Base-by-base conservation (phyloP, 2,797 vertebrate genomes). In the Sciaenops ocellatus region DNA sequence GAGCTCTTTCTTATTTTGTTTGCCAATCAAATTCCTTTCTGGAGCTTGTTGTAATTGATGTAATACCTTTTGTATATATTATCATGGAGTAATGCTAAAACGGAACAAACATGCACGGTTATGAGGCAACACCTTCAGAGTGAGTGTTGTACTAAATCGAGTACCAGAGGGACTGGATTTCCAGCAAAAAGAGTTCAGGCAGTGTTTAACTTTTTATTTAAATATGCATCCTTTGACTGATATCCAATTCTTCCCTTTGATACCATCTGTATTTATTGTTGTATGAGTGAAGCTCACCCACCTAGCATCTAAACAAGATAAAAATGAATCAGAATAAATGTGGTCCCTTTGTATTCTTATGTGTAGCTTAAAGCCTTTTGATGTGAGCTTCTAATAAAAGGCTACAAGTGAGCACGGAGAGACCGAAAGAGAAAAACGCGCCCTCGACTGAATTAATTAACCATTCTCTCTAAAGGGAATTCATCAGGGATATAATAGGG, bases 401-500 rank as follows among this genome's bases (percentile, higher is more conserved):
- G 47, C 73, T 24, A 48, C 30, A 63, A 76, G 60, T 69, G 62
- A 80, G 69, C 74, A 52, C 20, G 1, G 47, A 66, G 64, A 66
- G 72, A 70, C 59, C 1, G 20, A 68, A 73, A 55, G 26, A 69
- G 57, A 70, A 48, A 78, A 80, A 78, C 22, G 41, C 82, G 59
- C 69, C 76, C 51, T 83, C 55, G 16, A 54, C 79, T 84, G 73
- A 92, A 91, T 92, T 92, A 93, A 93, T 91, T 89, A 93, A 79
- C 59, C 84, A 71, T 91, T 90, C 66, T 84, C 77, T 91, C 86
- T 74, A 77, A 90, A 87, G 84, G 78, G 82, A 88, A 86, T 94
- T 93, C 87, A 94, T 94, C 88, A 89, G 84, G 76, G 69, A 83
- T 85, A 85, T 92, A 93, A 94, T 93, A 66, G 79, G 74, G 78